Evolutionary conservation across 2,888 invertebrate species (phyloP), one percentile per base, ranked within the genome.

Genomic region (Cheilosia urbana): DNA sequence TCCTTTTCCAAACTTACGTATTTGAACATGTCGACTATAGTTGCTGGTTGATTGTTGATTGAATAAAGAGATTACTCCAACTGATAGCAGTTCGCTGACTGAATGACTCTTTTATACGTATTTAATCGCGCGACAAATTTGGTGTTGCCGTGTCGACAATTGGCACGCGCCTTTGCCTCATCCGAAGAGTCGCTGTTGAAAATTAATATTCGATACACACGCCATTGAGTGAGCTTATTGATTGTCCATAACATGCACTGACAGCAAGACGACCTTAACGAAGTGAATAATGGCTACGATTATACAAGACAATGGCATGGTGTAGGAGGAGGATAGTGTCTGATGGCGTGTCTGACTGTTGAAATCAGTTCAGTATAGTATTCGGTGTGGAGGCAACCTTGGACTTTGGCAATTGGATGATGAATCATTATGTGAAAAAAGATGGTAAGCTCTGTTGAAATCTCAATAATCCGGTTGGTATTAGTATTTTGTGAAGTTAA

Each of bases 21-120:
- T 77, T 80, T 87, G 77, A 87, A 87, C 87, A 87, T 87, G 34
- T 87, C 87, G 63, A 73, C 15, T 42, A 47, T 49, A 63, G 3
- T 37, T 37, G 3, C 37, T 37, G 17, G 30, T 40, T 45, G 42
- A 11, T 71, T 84, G 75, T 76, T 72, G 76, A 72, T 76, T 81
- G 71, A 68, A 76, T 71, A 49, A 62, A 51, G 68, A 37, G 49
- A 45, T 58, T 57, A 45, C 71, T 81, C 81, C 81, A 81, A 85
- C 85, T 85, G 81, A 85, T 85, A 62, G 57, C 63, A 63, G 17
- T 53, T 49, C 9, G 51, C n/a, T 34, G 34, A 11, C 58, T 19
- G 65, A 11, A 4, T 55, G 58, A 65, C 53, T 47, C 66, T 84
- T 84, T 84, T 84, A 84, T 84, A 79, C 69, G 55, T 79, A 84